phyloP scores from a whole-genome alignment of 2,797 vertebrate species.

The Falco berigora region DNA sequence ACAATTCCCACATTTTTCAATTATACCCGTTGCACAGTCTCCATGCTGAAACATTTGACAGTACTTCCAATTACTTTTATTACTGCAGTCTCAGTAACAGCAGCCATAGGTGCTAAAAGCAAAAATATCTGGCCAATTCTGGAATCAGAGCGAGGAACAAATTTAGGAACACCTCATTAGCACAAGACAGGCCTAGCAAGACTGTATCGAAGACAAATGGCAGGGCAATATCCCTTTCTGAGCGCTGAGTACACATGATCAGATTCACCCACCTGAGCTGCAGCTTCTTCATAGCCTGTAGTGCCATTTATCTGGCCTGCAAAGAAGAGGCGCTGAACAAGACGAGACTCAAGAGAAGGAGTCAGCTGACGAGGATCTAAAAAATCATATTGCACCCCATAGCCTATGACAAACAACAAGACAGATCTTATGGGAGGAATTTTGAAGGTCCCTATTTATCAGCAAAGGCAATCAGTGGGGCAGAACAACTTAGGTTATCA shows the following conservation, averaged over 20 bases:
- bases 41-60: not conserved
- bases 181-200: not conserved
- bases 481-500: not conserved
- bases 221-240: not conserved
- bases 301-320: slow-evolving; percentile 98
- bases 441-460: not conserved
- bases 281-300: slow-evolving; percentile 96
- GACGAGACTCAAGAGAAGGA: slow-evolving; percentile 83
- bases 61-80: not conserved
- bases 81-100: not conserved
- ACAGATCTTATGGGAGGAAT: not conserved
- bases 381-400: slow-evolving; percentile 95
- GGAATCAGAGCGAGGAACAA: not conserved
- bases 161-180: not conserved
- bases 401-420: slow-evolving; percentile 75
- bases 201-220: not conserved
- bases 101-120: not conserved
- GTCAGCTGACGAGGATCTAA: slow-evolving; percentile 91
- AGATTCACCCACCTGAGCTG: slow-evolving; percentile 83
- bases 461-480: not conserved
- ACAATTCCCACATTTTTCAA: not conserved
- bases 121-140: not conserved
- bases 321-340: slow-evolving; percentile 88
- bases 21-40: not conserved
- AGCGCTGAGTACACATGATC: rapidly evolving